Base-by-base conservation (phyloP, 2,113 vertebrate genomes). In the Eubucco bourcierii region DNA sequence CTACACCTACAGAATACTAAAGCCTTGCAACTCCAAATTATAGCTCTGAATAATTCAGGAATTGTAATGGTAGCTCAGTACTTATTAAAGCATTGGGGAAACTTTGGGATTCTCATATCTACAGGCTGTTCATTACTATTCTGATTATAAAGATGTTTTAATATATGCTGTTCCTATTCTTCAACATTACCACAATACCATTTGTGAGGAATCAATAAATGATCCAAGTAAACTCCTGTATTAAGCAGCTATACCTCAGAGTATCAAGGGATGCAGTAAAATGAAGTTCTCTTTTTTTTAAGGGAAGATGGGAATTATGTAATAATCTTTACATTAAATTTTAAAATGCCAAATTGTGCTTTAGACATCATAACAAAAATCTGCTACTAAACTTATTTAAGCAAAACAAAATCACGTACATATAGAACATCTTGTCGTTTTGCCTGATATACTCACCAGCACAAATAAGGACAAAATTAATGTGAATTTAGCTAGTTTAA, bases 31-130 rank as follows among this genome's bases (percentile, higher is more conserved):
- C 80, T 96, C 90, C 92, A 93, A 94, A 97, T 95, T 94, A 81
- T 28, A 94, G 90, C 88, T 91, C 95, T 98, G 96, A 97, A 97
- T 97, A 97, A 97, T 97, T 97, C 97, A 97, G 91, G 60, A 91
- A 96, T 95, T 80, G 44, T 83, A 93, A 95, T 17, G 2, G 73
- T 92, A 95, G 92, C 74, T 91, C 90, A 91, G 93, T 94, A 93
- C 92, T 93, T 93, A 92, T 87, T 95, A 96, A 96, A 95, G 80
- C 90, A 77, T 73, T 94, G 87, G 95, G 95, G 93, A 94, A 96
- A 97, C 91, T 96, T 95, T 95, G 91, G 91, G 67, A 96, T 93
- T 96, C 95, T 95, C 81, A 87, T 94, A 95, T 94, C 82, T 55
- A 68, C 75, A 76, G 80, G 70, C 82, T 92, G 75, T 88, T 93